phyloP scores from a whole-genome alignment of 2,113 vertebrate genomes.

The Coryphaenoides rupestris region DNA sequence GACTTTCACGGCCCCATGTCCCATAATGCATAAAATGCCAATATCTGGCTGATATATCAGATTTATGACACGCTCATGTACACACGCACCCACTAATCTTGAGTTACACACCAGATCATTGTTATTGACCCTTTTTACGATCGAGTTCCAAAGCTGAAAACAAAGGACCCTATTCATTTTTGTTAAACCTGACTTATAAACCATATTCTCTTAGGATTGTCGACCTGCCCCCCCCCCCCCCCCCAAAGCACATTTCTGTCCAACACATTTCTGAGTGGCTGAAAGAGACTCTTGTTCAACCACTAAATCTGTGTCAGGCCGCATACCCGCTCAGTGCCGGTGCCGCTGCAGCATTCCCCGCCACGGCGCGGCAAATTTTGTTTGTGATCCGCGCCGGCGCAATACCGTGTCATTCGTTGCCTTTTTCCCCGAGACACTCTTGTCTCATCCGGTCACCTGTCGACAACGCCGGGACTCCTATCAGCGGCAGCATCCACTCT shows the following conservation, averaged over 20 bases:
- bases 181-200: conserved; percentile 10
- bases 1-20: no score
- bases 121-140: background rate
- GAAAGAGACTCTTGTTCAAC: conserved; percentile 31
- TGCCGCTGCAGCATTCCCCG: background rate
- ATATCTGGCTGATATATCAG: no score
- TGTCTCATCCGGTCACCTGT: no score
- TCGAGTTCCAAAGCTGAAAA: conserved; percentile 29
- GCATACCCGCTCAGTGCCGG: conserved; percentile 19
- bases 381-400: background rate
- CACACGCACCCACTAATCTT: background rate
- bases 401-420: conserved; percentile 1
- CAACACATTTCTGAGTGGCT: conserved; percentile 11
- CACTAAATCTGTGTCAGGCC: conserved; percentile 28
- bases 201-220: conserved; percentile 9
- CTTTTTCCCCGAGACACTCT: conserved; percentile 10
- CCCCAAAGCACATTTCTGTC: no score
- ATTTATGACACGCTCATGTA: conserved; percentile 37
- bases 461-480: no score
- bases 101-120: background rate
- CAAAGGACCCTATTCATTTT: conserved; percentile 11
- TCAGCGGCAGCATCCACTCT: no score
- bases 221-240: no score
- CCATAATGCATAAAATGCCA: no score
- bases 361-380: background rate